Conservation (phyloP, 1,140 invertebrate species). For the Teleogryllus occipitalis region DNA sequence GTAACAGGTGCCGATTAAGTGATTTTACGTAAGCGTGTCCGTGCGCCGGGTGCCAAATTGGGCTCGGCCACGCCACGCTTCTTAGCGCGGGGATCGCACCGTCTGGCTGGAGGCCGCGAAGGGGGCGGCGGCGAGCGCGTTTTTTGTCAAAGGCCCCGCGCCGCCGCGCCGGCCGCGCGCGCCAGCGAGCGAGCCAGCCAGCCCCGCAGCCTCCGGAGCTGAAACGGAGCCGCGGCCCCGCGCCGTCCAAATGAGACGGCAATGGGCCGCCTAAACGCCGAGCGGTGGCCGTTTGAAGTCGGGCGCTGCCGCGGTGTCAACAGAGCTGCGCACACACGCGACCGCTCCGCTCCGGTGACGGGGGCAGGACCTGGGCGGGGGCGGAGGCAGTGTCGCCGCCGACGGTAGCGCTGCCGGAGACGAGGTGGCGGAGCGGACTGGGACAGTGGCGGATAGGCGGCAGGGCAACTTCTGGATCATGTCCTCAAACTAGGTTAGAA, state of each 20-base stretch:
- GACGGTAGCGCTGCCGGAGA: too few species aligned
- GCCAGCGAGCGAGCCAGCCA: background rate
- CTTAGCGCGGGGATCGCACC: background rate
- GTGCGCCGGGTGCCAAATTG: background rate
- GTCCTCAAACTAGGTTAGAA: too few species aligned
- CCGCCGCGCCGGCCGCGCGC: background rate
- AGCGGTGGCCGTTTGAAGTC: background rate
- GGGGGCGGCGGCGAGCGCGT: background rate
- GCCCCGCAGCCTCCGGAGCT: background rate
- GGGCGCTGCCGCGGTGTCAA: background rate
- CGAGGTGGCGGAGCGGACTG: too few species aligned
- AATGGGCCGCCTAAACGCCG: background rate
- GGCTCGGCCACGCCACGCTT: background rate
- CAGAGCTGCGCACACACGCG: background rate
- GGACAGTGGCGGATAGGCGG: too few species aligned
- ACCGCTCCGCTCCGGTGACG: background rate
- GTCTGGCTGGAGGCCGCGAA: background rate
- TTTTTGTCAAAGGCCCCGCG: constrained; percentile 8
- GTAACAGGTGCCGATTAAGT: constrained; percentile 23
- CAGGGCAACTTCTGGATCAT: too few species aligned
- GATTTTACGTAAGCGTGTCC: constrained; percentile 13
- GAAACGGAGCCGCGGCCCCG: background rate
- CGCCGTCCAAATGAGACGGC: background rate
- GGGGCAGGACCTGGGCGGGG: too few species aligned
- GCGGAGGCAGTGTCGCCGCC: too few species aligned